A percentile compares a stretch with the other conserved stretches of the same genome.
Evolutionary conservation across 2,113 vertebrate species (phyloP).

Genomic region (Danio rerio): DNA sequence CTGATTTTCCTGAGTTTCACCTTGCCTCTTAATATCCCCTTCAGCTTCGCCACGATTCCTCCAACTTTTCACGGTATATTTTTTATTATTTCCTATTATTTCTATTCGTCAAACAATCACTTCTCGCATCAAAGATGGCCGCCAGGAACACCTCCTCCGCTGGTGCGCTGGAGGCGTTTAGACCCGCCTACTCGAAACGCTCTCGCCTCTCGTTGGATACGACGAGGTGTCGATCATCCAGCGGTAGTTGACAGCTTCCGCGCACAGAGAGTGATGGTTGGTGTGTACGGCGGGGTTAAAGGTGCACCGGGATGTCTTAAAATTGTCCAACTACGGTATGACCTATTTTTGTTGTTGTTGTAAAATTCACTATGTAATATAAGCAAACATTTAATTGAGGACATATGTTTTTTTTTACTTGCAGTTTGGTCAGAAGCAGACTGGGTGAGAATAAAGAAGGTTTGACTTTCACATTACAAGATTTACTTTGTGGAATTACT

Average conservation of each 20-base stretch:
- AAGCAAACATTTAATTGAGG: no score
- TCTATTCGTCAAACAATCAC: conserved; percentile 81
- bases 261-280: conserved; percentile 63
- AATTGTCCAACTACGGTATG: not conserved
- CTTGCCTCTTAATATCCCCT: conserved; percentile 56
- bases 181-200: conserved; percentile 61
- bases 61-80: conserved; percentile 59
- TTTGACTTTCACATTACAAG: no score
- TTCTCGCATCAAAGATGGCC: conserved; percentile 82
- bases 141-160: conserved; percentile 81
- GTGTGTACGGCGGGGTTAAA: conserved; percentile 70
- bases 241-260: conserved; percentile 68
- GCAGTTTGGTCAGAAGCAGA: no score
- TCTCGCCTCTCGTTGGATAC: conserved; percentile 54
- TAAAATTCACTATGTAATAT: no score
- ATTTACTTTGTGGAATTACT: no score
- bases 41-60: conserved; percentile 46
- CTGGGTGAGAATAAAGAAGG: no score
- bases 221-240: not conserved
- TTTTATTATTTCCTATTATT: conserved; percentile 69
- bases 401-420: no score
- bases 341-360: not conserved
- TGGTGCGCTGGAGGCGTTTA: conserved; percentile 62
- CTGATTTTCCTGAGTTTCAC: conserved; percentile 68
- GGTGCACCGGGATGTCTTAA: conserved; percentile 63